Evolutionary conservation across 2,797 vertebrate species (phyloP), one percentile per base, ranked within the genome.

Genomic region (Novumbra hubbsi): DNA sequence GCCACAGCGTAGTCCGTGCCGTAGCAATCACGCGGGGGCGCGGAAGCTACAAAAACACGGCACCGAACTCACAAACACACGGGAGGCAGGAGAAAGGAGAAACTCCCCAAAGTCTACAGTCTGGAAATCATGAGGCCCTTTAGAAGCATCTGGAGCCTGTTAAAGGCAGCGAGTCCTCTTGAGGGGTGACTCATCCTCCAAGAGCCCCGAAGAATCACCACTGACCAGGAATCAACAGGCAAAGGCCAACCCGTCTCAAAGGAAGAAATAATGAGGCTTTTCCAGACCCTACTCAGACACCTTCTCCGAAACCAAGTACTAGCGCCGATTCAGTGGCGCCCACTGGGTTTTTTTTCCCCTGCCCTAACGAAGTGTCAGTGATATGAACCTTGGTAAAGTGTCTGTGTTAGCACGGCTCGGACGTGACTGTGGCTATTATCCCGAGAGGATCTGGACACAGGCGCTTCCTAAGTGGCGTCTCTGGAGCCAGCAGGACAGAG

Each of bases 71-170:
- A 14, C 24, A 68, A 60, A 48, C 27, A 73, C 49, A 74, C 49
- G 48, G 14, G 28, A 60, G 60, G 4, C 21, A 71, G 71, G 82
- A 80, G 60, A n/a, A 85, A 81, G 80, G 78, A 77, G 78, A 79
- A 79, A 50, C 34, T n/a, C 9, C 41, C 41, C 3, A 38, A 38
- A 45, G 41, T 8, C 62, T 63, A 1, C 0, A 71, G 74, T 83
- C 70, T 14, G 74, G 27, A 76, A 74, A 78, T 52, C 70, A 19
- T 14, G 30, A 32, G 72, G 74, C 76, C 72, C 78, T 78, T 79
- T 82, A 84, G 79, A 79, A 80, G 62, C 45, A 76, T 78, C 65
- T 81, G 75, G 81, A 85, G 82, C 55, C 55, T 3, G 19, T 60
- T 60, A 60, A 60, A 24, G 19, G 11, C 55, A 60, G n/a, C 9